Evolutionary conservation across 2,888 invertebrate genomes (phyloP).

Genomic region (Lutraria lutraria): DNA sequence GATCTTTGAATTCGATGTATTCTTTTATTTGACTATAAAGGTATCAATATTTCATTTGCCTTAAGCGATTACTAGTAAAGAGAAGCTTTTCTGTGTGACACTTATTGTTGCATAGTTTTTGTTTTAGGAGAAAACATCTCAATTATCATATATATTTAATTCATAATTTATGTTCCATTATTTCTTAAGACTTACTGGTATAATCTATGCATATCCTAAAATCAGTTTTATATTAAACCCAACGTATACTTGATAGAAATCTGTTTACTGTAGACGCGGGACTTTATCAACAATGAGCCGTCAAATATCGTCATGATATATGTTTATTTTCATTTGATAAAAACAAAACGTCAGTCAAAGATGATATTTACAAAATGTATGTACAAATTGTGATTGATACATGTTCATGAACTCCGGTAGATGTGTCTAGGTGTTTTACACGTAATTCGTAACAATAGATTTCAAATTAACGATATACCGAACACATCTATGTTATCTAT

Average conservation of each 20-base stretch:
- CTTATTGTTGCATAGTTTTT: too few species aligned
- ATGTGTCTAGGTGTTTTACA: neutral
- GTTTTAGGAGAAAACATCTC: too few species aligned
- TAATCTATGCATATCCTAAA: too few species aligned
- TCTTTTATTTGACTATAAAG: too few species aligned
- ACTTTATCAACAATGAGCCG: neutral
- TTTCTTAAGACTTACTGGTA: too few species aligned
- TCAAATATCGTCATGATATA: neutral
- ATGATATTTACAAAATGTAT: conserved; percentile 16
- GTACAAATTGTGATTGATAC: conserved; percentile 10
- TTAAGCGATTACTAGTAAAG: too few species aligned
- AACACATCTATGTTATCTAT: neutral
- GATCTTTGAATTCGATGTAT: too few species aligned
- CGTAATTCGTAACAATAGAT: neutral
- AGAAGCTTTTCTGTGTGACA: too few species aligned
- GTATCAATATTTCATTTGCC: too few species aligned
- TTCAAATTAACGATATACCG: conserved; percentile 13
- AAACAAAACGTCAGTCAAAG: neutral
- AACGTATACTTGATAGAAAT: neutral
- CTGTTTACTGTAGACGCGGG: neutral
- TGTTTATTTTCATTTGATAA: conserved; percentile 25
- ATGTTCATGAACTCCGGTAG: neutral
- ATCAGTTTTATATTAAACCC: neutral
- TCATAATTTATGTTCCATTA: too few species aligned
- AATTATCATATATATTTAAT: too few species aligned